phyloP scores from a whole-genome alignment of 2,113 vertebrate species.

The Casuarius casuarius region DNA sequence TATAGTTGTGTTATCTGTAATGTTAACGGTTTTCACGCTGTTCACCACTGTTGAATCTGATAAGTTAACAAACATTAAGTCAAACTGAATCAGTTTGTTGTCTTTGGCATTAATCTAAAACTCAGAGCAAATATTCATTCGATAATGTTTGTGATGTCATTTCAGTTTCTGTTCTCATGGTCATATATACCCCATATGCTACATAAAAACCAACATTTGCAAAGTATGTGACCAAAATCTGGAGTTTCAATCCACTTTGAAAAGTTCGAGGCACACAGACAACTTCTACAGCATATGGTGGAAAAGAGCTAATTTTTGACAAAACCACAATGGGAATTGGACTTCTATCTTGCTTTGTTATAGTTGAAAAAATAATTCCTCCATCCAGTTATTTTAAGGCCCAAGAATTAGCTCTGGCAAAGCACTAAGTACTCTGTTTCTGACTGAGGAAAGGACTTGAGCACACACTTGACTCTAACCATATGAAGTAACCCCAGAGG shows the following conservation, averaged over 20 bases:
- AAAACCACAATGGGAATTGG: background rate
- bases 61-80: background rate
- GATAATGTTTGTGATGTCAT: background rate
- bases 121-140: background rate
- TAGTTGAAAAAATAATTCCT: background rate
- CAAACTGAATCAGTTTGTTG: conserved; percentile 47
- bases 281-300: background rate
- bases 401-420: background rate
- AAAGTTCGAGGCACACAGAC: background rate
- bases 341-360: background rate
- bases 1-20: conserved; percentile 72
- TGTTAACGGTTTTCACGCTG: conserved; percentile 50
- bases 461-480: background rate
- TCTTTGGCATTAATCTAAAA: background rate
- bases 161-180: background rate
- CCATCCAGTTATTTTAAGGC: rapidly evolving
- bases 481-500: background rate
- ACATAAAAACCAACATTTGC: background rate
- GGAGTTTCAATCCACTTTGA: background rate
- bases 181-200: background rate
- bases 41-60: conserved; percentile 29
- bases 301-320: background rate
- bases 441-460: background rate
- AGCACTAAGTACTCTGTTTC: background rate
- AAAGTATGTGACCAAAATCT: background rate